Evolutionary conservation across 2,797 vertebrate genomes (phyloP).

Genomic region (Pitangus sulphuratus): DNA sequence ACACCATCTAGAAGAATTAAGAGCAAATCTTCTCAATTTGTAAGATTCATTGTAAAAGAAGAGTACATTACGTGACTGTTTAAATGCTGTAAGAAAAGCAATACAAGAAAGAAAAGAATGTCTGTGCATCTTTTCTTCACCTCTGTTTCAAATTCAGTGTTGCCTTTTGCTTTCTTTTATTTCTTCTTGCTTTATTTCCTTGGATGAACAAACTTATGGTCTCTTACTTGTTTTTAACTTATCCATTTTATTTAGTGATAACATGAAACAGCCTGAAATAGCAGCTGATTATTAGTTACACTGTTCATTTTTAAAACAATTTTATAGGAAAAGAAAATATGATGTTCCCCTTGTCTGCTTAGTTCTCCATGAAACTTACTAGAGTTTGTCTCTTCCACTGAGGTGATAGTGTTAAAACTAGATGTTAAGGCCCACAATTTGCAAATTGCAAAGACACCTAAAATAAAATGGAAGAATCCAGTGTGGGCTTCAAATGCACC

Average conservation of each 20-base stretch:
- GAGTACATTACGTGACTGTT: neutral
- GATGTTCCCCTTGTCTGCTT: neutral
- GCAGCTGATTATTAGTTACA: neutral
- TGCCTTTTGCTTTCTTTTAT: neutral
- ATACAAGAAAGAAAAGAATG: neutral
- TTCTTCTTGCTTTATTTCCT: neutral
- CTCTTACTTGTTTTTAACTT: neutral
- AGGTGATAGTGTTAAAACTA: neutral
- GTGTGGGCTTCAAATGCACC: neutral
- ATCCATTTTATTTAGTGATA: neutral
- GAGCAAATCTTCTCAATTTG: neutral
- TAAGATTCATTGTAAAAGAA: neutral
- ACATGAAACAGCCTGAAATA: neutral
- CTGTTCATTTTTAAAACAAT: neutral
- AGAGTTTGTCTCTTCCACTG: neutral
- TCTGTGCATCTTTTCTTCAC: neutral
- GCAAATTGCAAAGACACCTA: neutral
- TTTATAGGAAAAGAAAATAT: neutral
- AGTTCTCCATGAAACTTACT: neutral
- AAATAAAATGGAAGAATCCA: neutral
- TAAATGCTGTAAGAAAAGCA: neutral
- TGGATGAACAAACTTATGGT: neutral
- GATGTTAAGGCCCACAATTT: neutral
- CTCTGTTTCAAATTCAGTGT: neutral
- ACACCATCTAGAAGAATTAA: neutral